These are phyloP conservation scores for Acrossocheilus wenchowensis DNA, from an alignment of 2,797 vertebrate genomes.

Conservation along the genomic window DNA sequence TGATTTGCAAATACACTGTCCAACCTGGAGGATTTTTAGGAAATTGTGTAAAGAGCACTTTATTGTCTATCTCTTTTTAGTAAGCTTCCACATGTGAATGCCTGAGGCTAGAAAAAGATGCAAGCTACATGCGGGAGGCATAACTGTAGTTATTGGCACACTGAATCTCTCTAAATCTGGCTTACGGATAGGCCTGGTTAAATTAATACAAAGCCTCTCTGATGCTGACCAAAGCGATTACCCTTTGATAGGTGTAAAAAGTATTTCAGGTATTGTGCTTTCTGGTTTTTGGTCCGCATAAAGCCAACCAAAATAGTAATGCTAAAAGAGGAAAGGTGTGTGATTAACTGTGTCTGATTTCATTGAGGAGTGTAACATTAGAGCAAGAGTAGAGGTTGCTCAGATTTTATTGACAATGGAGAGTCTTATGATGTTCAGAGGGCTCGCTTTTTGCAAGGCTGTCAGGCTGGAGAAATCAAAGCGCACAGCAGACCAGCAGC, in stretches of 20 bases:
- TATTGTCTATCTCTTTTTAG: constrained; percentile 18
- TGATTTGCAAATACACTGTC: background rate
- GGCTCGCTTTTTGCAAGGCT: constrained; percentile 58
- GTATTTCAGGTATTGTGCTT: background rate
- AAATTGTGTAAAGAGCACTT: background rate
- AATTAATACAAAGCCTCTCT: background rate
- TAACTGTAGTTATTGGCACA: background rate
- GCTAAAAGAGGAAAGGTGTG: background rate
- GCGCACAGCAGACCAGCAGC: constrained; percentile 52
- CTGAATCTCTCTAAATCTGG: background rate
- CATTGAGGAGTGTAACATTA: constrained; percentile 25
- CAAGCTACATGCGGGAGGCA: background rate
- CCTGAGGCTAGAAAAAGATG: constrained; percentile 31
- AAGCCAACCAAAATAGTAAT: background rate
- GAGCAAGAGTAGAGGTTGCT: constrained; percentile 48
- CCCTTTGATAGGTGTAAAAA: background rate
- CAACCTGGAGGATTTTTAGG: background rate
- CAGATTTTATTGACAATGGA: constrained; percentile 50
- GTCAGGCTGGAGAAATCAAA: constrained; percentile 67
- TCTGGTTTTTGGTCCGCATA: constrained; percentile 22
- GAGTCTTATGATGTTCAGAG: constrained; percentile 52
- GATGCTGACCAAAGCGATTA: background rate
- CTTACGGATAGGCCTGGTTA: background rate
- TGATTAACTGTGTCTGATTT: constrained; percentile 2
- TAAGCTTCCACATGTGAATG: constrained; percentile 34